phyloP scores from a whole-genome alignment of 2,797 vertebrate species.

The Malacoraja senta region DNA sequence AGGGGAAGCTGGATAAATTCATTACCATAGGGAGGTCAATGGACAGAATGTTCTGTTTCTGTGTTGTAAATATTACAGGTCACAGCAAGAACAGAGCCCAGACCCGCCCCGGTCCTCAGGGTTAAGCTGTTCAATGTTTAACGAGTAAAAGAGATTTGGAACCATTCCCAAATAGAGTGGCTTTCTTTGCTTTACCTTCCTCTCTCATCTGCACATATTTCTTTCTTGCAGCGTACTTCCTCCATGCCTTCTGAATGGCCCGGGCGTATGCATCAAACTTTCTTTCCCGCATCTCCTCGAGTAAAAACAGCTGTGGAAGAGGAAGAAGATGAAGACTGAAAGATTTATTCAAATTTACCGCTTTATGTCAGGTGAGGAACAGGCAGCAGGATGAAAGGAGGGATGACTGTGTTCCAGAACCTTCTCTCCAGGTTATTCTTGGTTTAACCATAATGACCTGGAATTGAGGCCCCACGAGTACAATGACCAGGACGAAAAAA shows the following conservation, averaged over 20 bases:
- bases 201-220: conserved; percentile 97
- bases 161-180: not conserved
- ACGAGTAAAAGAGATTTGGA: not conserved
- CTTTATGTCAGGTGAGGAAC: not conserved
- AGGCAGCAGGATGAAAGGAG: not conserved
- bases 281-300: conserved; percentile 92
- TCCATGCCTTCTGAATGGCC: conserved; percentile 89
- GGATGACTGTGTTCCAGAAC: too few relatives aligned
- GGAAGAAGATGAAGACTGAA: not conserved
- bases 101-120: too few relatives aligned
- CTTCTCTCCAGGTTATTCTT: not conserved
- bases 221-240: conserved; percentile 81
- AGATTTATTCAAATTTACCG: not conserved
- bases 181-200: conserved; percentile 65
- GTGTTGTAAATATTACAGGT: not conserved
- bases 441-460: not conserved
- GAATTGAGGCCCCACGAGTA: too few relatives aligned
- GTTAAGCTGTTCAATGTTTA: not conserved
- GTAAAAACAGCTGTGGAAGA: conserved; percentile 74
- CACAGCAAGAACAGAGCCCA: not conserved
- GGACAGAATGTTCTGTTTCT: not conserved
- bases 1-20: not conserved
- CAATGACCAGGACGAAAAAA: not conserved
- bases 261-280: conserved; percentile 92
- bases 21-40: not conserved